These are phyloP conservation scores for Pelusios castaneus DNA, from an alignment of 2,113 vertebrate species.

Conservation along the genomic window DNA sequence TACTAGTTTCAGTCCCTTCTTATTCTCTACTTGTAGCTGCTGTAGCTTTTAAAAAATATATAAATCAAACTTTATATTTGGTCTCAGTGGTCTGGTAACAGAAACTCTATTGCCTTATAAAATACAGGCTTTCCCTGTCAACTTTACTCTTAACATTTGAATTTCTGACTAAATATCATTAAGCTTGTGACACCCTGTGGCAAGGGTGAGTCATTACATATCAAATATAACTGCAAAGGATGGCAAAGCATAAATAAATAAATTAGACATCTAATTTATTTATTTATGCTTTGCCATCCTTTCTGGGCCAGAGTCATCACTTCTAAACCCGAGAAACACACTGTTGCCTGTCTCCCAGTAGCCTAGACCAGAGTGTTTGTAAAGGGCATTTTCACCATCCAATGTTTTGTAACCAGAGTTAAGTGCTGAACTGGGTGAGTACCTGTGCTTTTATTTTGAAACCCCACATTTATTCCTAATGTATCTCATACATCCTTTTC, in stretches of 20 bases:
- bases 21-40: constrained; percentile 10
- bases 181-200: constrained; percentile 76
- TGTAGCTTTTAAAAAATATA: constrained; percentile 41
- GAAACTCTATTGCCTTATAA: neutral
- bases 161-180: constrained; percentile 55
- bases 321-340: neutral
- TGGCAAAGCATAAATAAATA: no score
- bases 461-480: neutral
- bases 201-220: constrained; percentile 50
- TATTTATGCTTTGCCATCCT: neutral
- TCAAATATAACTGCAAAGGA: neutral
- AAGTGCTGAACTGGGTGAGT: neutral
- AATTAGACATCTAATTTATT: neutral
- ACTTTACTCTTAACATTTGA: neutral
- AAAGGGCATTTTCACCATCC: neutral
- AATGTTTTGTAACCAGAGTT: neutral
- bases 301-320: neutral
- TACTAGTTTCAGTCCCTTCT: neutral
- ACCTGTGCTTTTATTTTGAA: neutral
- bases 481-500: neutral
- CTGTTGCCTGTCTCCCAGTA: neutral
- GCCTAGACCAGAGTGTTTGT: neutral
- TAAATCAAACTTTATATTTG: constrained; percentile 35
- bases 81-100: constrained; percentile 4
- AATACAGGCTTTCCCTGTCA: constrained; percentile 6